A percentile compares a stretch with the other conserved stretches of the same genome.
Conservation (phyloP, 2,113 vertebrate species). For the Cacatua alba region DNA sequence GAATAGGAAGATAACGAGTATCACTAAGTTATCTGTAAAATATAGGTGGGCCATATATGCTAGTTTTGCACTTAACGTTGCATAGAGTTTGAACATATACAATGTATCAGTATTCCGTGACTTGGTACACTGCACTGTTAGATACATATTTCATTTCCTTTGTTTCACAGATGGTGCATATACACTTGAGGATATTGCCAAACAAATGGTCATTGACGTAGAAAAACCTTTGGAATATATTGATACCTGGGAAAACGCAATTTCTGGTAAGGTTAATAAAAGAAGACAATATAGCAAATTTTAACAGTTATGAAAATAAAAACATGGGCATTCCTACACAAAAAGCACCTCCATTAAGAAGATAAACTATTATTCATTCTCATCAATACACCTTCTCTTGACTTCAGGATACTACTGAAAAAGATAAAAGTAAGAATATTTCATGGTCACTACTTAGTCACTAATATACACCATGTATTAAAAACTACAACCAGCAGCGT, state of each 20-base stretch:
- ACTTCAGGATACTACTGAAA: background rate
- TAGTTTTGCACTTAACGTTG: background rate
- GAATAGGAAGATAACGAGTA: background rate
- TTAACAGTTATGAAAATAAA: background rate
- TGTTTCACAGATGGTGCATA: constrained; percentile 58
- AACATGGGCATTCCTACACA: background rate
- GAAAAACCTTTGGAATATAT: constrained; percentile 37
- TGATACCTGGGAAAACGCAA: constrained; percentile 49
- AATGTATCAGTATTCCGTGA: background rate
- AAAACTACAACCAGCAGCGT: background rate
- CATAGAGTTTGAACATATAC: background rate
- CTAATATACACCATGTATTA: background rate
- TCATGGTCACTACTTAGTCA: background rate
- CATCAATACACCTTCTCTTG: background rate
- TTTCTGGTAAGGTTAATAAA: constrained; percentile 67
- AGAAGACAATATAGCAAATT: background rate
- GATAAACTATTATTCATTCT: background rate
- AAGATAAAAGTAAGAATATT: background rate
- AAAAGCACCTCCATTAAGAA: background rate
- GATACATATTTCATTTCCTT: background rate
- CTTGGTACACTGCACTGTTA: background rate
- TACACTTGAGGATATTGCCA: background rate
- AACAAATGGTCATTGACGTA: constrained; percentile 15
- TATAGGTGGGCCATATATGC: background rate
- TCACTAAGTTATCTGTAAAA: background rate